Percentiles rank a stretch among this genome's conserved stretches.
Evolutionary conservation across 1,140 invertebrate species (phyloP).

Genomic region (Cotesia typhae): DNA sequence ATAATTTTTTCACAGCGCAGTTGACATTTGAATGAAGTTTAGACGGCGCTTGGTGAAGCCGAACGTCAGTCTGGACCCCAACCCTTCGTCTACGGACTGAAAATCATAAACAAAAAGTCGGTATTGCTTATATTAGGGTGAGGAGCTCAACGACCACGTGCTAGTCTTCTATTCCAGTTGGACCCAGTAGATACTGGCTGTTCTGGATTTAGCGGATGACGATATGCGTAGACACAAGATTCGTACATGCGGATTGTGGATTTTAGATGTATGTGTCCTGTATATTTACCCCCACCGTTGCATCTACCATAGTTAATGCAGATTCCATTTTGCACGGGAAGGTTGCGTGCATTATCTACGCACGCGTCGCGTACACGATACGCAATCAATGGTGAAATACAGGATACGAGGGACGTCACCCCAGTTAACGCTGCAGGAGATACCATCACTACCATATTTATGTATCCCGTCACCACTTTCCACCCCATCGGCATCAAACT

Average conservation of each 20-base stretch:
- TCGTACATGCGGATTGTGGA: too few relatives aligned
- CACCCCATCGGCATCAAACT: neutral
- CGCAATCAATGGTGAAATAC: slow-evolving; percentile 56
- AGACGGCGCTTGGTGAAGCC: too few relatives aligned
- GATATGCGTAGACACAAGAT: neutral
- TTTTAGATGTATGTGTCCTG: too few relatives aligned
- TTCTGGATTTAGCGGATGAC: slow-evolving; percentile 9
- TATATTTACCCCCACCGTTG: neutral
- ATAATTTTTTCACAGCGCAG: too few relatives aligned
- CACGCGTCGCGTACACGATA: slow-evolving; percentile 48
- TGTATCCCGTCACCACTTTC: neutral
- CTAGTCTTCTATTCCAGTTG: slow-evolving; percentile 21
- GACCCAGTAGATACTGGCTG: slow-evolving; percentile 6
- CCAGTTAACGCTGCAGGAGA: slow-evolving; percentile 21
- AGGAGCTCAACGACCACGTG: neutral
- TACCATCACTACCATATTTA: slow-evolving; percentile 7
- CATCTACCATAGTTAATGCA: neutral
- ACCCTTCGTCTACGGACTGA: neutral
- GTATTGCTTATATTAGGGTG: neutral
- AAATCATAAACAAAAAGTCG: too few relatives aligned
- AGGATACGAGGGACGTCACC: slow-evolving; percentile 36
- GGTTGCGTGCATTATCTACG: slow-evolving; percentile 48
- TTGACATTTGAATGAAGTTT: too few relatives aligned
- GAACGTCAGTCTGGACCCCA: too few relatives aligned
- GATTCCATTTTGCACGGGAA: slow-evolving; percentile 23